A percentile compares a stretch with the other conserved stretches of the same genome.
These are phyloP conservation scores for Arctopsyche grandis DNA, from an alignment of 1,140 invertebrate genomes.

Conservation along the genomic window DNA sequence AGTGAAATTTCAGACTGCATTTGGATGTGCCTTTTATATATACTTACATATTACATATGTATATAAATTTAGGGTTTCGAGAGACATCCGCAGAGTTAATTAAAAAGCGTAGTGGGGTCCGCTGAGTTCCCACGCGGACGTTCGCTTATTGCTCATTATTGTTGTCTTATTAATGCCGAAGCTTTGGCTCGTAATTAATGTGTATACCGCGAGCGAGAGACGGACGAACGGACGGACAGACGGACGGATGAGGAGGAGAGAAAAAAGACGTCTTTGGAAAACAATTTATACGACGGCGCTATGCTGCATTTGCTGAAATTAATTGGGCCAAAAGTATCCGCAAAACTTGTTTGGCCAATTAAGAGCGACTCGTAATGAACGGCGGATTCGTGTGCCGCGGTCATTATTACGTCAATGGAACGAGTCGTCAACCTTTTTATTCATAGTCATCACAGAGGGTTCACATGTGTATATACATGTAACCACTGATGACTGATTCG, in stretches of 20 bases:
- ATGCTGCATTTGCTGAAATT: constrained; percentile 50
- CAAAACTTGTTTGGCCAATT: constrained; percentile 46
- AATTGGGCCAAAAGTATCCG: constrained; percentile 48
- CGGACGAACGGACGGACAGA: background rate
- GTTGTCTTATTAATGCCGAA: constrained; percentile 36
- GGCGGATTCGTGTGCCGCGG: background rate
- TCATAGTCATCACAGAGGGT: no score
- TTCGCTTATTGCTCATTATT: constrained; percentile 38
- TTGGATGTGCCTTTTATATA: no score
- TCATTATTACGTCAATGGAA: background rate
- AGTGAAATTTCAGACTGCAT: no score
- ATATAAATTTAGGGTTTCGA: no score
- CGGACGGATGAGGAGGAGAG: background rate
- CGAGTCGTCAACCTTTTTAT: constrained; percentile 14
- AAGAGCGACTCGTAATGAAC: constrained; percentile 40
- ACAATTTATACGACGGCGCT: constrained; percentile 42
- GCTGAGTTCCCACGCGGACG: constrained; percentile 27
- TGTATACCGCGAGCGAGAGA: background rate
- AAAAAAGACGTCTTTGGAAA: constrained; percentile 29
- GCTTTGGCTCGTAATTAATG: constrained; percentile 36
- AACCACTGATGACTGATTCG: no score
- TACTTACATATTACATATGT: no score
- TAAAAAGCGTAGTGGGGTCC: background rate
- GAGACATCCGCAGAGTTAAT: constrained; percentile 16
- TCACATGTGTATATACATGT: no score